Evolutionary conservation across 2,888 invertebrate species (phyloP).

Genomic region (Aleiodes leptofemur): DNA sequence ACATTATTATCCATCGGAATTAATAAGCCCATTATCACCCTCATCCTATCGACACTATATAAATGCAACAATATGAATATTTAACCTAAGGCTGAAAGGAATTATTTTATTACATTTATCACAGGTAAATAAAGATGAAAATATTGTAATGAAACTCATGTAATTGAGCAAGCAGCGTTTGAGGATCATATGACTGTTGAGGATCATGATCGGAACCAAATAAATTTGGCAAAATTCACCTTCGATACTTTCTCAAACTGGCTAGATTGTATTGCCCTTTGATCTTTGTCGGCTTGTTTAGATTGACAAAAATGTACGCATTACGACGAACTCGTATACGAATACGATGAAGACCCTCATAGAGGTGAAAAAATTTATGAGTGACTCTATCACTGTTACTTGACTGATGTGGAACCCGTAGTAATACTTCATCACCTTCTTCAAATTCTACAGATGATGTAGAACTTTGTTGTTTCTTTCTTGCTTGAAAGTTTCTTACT

Average conservation of each 20-base stretch:
- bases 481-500: not conserved
- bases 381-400: constrained; percentile 10
- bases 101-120: no score
- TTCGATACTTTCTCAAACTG: constrained; percentile 17
- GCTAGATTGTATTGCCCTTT: constrained; percentile 37
- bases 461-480: constrained; percentile 6
- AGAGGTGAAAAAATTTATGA: constrained; percentile 37
- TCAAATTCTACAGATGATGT: not conserved
- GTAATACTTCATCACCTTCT: constrained; percentile 9
- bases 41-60: no score
- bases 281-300: not conserved
- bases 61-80: no score
- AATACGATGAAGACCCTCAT: constrained; percentile 26
- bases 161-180: no score
- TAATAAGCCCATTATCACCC: no score
- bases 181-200: no score
- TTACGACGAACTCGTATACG: not conserved
- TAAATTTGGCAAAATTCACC: no score
- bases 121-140: no score
- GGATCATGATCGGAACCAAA: no score
- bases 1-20: no score
- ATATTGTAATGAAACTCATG: no score
- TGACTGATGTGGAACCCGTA: constrained; percentile 27
- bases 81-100: no score
- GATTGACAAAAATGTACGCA: constrained; percentile 24